Evolutionary conservation across 2,888 invertebrate species (phyloP).

Genomic region (Odontocerum albicorne): DNA sequence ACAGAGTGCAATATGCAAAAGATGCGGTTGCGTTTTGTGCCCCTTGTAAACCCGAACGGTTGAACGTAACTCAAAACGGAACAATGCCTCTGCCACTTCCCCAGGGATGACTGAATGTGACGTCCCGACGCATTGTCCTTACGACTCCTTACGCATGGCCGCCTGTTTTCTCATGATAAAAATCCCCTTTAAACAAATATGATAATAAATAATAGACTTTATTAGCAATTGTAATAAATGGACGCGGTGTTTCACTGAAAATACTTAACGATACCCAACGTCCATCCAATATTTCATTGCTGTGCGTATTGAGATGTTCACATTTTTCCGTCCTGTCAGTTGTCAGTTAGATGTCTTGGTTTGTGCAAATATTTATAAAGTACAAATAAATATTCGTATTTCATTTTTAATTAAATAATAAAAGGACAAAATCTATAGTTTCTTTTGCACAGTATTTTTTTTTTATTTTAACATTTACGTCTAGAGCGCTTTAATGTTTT

Average conservation of each 20-base stretch:
- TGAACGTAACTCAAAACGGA: slow-evolving; percentile 34
- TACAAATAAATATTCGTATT: too few relatives aligned
- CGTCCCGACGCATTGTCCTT: slow-evolving; percentile 18
- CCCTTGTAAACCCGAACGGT: slow-evolving; percentile 17
- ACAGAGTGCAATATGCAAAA: slow-evolving; percentile 35
- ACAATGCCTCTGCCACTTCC: slow-evolving; percentile 34
- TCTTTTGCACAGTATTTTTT: too few relatives aligned
- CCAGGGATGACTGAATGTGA: slow-evolving; percentile 30
- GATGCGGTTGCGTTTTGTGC: slow-evolving; percentile 25
- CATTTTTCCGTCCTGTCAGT: too few relatives aligned
- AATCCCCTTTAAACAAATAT: slow-evolving; percentile 17
- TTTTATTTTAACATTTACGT: too few relatives aligned
- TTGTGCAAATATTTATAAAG: too few relatives aligned
- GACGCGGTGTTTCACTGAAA: slow-evolving; percentile 6
- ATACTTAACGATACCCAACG: too few relatives aligned
- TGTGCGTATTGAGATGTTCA: too few relatives aligned
- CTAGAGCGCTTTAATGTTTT: too few relatives aligned
- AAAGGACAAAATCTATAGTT: too few relatives aligned
- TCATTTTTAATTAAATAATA: too few relatives aligned
- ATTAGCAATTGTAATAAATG: slow-evolving; percentile 19
- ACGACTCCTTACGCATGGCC: slow-evolving; percentile 12
- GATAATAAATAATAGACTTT: slow-evolving; percentile 21
- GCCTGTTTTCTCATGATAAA: slow-evolving; percentile 1
- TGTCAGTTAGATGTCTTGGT: too few relatives aligned
- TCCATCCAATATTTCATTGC: too few relatives aligned